A percentile compares a stretch with the other conserved stretches of the same genome.
These are phyloP conservation scores for Sisyra nigra DNA, from an alignment of 2,888 invertebrate species.

Conservation along the genomic window DNA sequence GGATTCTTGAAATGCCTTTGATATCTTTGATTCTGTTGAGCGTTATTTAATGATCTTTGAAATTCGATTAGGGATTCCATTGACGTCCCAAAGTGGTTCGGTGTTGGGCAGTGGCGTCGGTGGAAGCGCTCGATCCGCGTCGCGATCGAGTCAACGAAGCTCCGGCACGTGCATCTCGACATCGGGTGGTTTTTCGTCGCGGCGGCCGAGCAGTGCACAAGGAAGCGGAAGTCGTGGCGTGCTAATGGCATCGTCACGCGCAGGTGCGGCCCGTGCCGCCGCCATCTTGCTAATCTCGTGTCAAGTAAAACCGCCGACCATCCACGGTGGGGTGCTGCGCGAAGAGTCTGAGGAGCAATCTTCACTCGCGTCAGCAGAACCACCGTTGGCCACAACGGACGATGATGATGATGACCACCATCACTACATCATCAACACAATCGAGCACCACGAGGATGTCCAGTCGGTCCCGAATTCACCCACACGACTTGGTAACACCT, in stretches of 20 bases:
- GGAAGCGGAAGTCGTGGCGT: slow-evolving; percentile 41
- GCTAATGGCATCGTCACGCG: slow-evolving; percentile 64
- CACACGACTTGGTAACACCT: slow-evolving; percentile 8
- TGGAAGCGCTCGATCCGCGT: slow-evolving; percentile 22
- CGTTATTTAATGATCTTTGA: not conserved
- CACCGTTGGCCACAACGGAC: slow-evolving; percentile 6
- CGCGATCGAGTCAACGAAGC: slow-evolving; percentile 30
- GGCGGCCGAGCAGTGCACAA: slow-evolving; percentile 37
- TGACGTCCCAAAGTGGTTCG: slow-evolving; percentile 39
- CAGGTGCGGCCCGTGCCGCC: slow-evolving; percentile 87
- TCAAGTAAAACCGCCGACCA: slow-evolving; percentile 34
- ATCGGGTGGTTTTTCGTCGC: slow-evolving; percentile 20
- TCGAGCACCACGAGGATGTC: slow-evolving; percentile 1
- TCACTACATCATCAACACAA: slow-evolving; percentile 6
- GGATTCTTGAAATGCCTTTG: no score
- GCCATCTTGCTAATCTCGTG: slow-evolving; percentile 91
- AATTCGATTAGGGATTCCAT: slow-evolving; percentile 33
- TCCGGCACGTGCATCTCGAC: slow-evolving; percentile 27
- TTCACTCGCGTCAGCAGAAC: slow-evolving; percentile 10
- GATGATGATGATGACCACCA: slow-evolving; percentile 2
- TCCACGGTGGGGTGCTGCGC: slow-evolving; percentile 11
- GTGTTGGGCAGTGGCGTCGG: slow-evolving; percentile 21
- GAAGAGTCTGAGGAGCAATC: slow-evolving; percentile 20
- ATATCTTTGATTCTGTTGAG: no score
- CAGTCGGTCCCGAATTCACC: slow-evolving; percentile 14